Percentiles rank a stretch among this genome's conserved stretches.
phyloP scores from a whole-genome alignment of 2,797 vertebrate genomes.

The Eospalax fontanierii region DNA sequence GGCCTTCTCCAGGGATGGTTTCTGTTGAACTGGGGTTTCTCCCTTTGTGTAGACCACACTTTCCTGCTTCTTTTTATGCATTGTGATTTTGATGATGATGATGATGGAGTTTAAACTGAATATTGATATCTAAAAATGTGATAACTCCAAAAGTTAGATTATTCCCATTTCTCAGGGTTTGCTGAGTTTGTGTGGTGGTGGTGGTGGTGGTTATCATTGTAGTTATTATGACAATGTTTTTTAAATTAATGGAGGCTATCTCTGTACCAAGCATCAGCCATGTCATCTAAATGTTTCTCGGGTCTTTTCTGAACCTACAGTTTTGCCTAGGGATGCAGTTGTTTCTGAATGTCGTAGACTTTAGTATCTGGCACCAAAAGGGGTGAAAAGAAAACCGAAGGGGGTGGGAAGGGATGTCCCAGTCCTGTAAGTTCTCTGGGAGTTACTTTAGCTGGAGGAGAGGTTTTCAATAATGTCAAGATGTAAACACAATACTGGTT shows the following conservation, averaged over 20 bases:
- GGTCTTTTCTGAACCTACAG: not conserved
- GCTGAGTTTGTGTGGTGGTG: not conserved
- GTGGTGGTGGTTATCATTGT: not conserved
- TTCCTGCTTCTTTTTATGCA: not conserved
- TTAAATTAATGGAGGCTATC: not conserved
- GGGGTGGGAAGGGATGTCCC: not conserved
- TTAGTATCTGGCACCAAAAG: not conserved
- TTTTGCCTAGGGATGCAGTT: not conserved
- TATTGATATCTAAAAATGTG: not conserved
- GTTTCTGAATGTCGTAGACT: not conserved
- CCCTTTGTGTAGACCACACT: not conserved
- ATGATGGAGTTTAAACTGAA: not conserved
- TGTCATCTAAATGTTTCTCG: not conserved
- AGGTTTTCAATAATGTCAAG: not conserved
- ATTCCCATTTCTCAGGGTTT: not conserved
- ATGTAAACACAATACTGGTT: not conserved
- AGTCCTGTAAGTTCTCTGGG: not conserved
- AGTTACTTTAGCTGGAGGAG: not conserved
- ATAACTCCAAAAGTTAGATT: not conserved
- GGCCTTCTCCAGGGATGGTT: not conserved
- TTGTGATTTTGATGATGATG: not conserved
- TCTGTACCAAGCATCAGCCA: not conserved
- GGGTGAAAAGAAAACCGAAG: not conserved
- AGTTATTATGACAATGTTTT: not conserved
- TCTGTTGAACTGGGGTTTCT: not conserved